phyloP scores from a whole-genome alignment of 2,797 vertebrate species.

The Heteromormyrus szaboi region DNA sequence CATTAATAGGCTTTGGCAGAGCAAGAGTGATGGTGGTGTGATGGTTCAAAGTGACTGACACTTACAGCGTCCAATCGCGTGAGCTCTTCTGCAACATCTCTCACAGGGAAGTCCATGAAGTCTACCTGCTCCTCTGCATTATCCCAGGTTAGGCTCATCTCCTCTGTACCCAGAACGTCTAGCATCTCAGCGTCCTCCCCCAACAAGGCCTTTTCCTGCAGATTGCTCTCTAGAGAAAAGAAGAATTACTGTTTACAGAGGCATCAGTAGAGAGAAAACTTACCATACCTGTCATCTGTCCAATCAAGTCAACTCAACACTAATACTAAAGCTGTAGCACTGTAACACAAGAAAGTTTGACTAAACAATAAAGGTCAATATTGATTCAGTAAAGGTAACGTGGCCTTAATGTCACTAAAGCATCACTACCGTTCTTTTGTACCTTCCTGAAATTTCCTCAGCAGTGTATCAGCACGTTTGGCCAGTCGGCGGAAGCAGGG shows the following conservation, averaged over 20 bases:
- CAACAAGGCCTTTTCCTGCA: neutral
- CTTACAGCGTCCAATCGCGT: constrained; percentile 70
- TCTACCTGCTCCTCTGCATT: constrained; percentile 32
- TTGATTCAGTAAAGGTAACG: neutral
- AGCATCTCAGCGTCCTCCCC: constrained; percentile 16
- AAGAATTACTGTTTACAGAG: neutral
- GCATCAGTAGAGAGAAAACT: neutral
- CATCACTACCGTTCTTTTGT: neutral
- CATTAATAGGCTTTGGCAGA: neutral
- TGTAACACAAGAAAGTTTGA: neutral
- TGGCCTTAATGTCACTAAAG: neutral
- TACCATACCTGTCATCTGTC: neutral
- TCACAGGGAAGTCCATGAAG: constrained; percentile 63
- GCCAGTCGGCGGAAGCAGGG: constrained; percentile 53
- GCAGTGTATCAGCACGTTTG: constrained; percentile 53
- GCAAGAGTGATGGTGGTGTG: neutral
- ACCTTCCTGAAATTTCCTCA: constrained; percentile 55
- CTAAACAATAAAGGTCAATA: neutral
- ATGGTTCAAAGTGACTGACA: neutral
- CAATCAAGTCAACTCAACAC: neutral
- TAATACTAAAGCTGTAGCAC: neutral
- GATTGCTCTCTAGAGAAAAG: neutral
- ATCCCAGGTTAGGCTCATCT: neutral
- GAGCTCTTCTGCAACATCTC: constrained; percentile 74
- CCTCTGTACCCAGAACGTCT: constrained; percentile 22